These are phyloP conservation scores for Pristis pectinata DNA, from an alignment of 2,797 vertebrate species.

Conservation along the genomic window DNA sequence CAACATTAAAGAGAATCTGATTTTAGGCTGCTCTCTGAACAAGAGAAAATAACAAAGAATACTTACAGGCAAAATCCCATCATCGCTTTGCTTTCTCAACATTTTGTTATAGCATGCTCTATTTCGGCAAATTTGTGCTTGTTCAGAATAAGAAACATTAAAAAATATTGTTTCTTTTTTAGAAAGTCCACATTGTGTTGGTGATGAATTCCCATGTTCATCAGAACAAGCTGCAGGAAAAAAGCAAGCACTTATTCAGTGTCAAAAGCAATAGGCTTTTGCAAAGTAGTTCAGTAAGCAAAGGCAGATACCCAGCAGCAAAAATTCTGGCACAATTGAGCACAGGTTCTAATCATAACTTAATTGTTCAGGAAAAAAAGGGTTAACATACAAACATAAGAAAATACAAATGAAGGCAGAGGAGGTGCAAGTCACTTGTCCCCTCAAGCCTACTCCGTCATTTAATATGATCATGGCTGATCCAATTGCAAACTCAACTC, in stretches of 20 bases:
- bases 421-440: too few species aligned
- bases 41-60: not conserved
- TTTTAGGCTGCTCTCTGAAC: not conserved
- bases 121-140: slow-evolving; percentile 69
- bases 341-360: not conserved
- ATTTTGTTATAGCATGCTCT: slow-evolving; percentile 51
- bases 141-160: slow-evolving; percentile 78
- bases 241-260: slow-evolving; percentile 38
- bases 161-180: slow-evolving; percentile 68
- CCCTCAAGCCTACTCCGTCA: too few species aligned
- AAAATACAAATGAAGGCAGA: too few species aligned
- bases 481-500: too few species aligned
- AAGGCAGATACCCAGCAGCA: not conserved
- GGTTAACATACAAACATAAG: not conserved
- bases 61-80: slow-evolving; percentile 67
- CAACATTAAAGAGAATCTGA: not conserved
- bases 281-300: not conserved
- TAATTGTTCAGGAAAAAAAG: not conserved
- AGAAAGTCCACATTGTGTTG: slow-evolving; percentile 42
- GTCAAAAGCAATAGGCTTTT: not conserved
- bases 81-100: slow-evolving; percentile 56
- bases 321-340: not conserved
- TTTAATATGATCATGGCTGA: too few species aligned
- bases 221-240: slow-evolving; percentile 42
- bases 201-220: slow-evolving; percentile 44